These are phyloP conservation scores for Colostygia pectinataria DNA, from an alignment of 2,888 invertebrate species.

Conservation along the genomic window DNA sequence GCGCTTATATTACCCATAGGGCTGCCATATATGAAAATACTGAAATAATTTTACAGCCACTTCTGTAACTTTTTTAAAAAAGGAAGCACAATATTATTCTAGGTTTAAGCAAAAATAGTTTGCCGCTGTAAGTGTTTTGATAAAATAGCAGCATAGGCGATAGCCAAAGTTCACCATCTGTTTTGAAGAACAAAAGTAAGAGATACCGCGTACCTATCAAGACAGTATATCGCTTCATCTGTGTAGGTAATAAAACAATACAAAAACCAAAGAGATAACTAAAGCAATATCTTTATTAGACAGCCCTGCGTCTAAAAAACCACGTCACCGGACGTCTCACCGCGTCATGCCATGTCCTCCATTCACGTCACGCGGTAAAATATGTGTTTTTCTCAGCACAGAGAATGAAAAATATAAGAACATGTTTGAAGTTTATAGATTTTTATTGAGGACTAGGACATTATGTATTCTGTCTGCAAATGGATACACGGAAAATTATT, in stretches of 20 bases:
- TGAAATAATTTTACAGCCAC: neutral
- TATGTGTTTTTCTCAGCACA: slow-evolving; percentile 42
- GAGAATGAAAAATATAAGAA: slow-evolving; percentile 37
- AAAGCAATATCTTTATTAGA: slow-evolving; percentile 3
- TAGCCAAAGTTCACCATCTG: no score
- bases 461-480: neutral
- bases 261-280: neutral
- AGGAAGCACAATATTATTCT: no score
- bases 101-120: no score
- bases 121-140: no score
- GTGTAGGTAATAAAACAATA: no score
- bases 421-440: slow-evolving; percentile 39
- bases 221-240: no score
- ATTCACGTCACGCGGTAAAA: slow-evolving; percentile 44
- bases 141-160: no score
- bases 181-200: no score
- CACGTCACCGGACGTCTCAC: slow-evolving; percentile 26
- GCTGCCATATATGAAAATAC: neutral
- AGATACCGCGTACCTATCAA: no score
- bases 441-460: no score
- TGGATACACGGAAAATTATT: no score
- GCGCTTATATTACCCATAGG: slow-evolving; percentile 16
- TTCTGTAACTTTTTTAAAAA: neutral
- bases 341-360: slow-evolving; percentile 24
- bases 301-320: slow-evolving; percentile 31